Evolutionary conservation across 2,113 vertebrate genomes (phyloP).

Genomic region (Microtus richardsoni): DNA sequence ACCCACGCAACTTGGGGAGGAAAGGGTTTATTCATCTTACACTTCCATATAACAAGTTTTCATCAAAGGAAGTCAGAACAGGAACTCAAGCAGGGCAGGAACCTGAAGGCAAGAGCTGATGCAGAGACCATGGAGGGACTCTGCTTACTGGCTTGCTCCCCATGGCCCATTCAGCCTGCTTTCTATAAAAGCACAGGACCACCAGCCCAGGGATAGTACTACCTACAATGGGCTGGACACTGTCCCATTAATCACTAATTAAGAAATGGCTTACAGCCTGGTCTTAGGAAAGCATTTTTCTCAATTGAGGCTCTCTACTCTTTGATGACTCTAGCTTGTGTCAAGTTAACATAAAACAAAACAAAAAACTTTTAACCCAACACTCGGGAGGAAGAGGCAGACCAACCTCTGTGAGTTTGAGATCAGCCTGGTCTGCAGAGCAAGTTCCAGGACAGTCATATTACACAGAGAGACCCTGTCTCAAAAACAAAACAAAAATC

Average conservation of each 20-base stretch:
- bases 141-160: neutral
- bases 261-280: neutral
- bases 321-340: neutral
- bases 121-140: neutral
- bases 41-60: neutral
- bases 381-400: too few relatives aligned
- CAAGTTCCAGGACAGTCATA: too few relatives aligned
- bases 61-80: neutral
- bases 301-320: neutral
- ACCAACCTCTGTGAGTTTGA: too few relatives aligned
- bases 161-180: neutral
- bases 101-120: neutral
- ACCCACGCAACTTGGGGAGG: neutral
- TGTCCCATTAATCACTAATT: neutral
- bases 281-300: neutral
- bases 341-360: neutral
- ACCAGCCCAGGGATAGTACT: neutral
- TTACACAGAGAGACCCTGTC: too few relatives aligned
- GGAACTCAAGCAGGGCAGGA: neutral
- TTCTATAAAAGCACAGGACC: neutral
- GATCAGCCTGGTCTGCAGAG: too few relatives aligned
- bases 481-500: too few relatives aligned
- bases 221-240: neutral
- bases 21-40: neutral
- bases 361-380: too few relatives aligned